Conservation (phyloP, 2,888 invertebrate genomes). For the Drosophila suboccidentalis region DNA sequence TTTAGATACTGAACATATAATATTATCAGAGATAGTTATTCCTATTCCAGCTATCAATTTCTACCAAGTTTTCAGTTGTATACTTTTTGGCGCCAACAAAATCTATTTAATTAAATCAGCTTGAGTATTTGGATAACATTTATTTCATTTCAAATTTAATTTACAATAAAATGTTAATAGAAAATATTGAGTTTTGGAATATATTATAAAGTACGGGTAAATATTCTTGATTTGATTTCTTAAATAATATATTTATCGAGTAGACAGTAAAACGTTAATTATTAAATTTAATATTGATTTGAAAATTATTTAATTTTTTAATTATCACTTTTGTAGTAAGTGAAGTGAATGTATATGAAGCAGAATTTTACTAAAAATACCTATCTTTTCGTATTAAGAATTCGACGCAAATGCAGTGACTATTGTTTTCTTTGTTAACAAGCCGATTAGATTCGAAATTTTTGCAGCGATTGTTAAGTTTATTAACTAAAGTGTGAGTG, state of each 20-base stretch:
- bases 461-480: background rate
- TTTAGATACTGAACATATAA: conserved; percentile 4
- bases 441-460: conserved; percentile 48
- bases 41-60: background rate
- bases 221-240: background rate
- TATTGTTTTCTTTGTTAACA: conserved; percentile 11
- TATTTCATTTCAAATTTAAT: background rate
- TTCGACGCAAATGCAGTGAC: conserved; percentile 23
- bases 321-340: too few relatives aligned
- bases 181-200: background rate
- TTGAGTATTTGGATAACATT: background rate
- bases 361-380: background rate
- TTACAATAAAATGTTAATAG: background rate
- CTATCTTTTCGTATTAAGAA: background rate
- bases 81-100: conserved; percentile 21
- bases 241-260: background rate
- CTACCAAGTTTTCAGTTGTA: background rate
- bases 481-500: conserved; percentile 4
- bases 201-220: background rate
- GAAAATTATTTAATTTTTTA: background rate
- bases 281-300: background rate
- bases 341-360: too few relatives aligned
- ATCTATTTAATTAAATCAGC: background rate
- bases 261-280: background rate
- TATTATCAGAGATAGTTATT: conserved; percentile 2